Percentiles rank a stretch among this genome's conserved stretches.
These are phyloP conservation scores for Cephus runcator DNA, from an alignment of 2,888 invertebrate genomes.

Conservation along the genomic window DNA sequence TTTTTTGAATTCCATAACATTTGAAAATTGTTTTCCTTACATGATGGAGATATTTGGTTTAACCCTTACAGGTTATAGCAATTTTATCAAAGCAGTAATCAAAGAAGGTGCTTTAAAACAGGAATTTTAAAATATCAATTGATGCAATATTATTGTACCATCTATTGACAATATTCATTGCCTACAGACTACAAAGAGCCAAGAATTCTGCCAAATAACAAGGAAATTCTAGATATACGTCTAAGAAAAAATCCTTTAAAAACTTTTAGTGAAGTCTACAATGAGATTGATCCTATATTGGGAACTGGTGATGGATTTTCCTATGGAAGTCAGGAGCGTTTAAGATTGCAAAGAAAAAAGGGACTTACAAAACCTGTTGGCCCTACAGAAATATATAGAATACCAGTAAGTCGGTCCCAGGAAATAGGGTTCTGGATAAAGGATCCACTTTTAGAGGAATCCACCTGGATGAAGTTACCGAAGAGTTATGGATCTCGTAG, in stretches of 20 bases:
- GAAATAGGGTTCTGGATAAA: constrained; percentile 24
- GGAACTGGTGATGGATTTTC: constrained; percentile 22
- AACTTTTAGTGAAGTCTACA: constrained; percentile 22
- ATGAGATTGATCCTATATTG: constrained; percentile 19
- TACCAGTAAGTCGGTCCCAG: constrained; percentile 16
- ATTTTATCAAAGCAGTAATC: constrained; percentile 18
- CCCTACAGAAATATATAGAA: constrained; percentile 20
- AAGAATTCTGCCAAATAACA: constrained; percentile 4
- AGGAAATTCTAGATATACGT: constrained; percentile 21
- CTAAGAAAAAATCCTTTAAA: constrained; percentile 7
- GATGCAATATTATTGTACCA: background rate
- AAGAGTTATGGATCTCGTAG: constrained; percentile 9
- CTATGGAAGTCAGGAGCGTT: constrained; percentile 19
- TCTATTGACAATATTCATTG: background rate
- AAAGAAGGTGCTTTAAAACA: constrained; percentile 13
- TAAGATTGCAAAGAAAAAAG: constrained; percentile 19
- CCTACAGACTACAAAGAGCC: constrained; percentile 20
- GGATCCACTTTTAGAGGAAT: constrained; percentile 15
- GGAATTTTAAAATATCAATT: background rate
- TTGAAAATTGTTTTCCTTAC: background rate
- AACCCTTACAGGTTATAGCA: constrained; percentile 18
- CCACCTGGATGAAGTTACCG: constrained; percentile 12
- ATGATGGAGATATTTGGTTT: constrained; percentile 24
- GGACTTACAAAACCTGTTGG: constrained; percentile 20
- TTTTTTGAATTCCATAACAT: background rate